These are phyloP conservation scores for Diorhabda sublineata DNA, from an alignment of 1,140 invertebrate genomes.

Conservation along the genomic window DNA sequence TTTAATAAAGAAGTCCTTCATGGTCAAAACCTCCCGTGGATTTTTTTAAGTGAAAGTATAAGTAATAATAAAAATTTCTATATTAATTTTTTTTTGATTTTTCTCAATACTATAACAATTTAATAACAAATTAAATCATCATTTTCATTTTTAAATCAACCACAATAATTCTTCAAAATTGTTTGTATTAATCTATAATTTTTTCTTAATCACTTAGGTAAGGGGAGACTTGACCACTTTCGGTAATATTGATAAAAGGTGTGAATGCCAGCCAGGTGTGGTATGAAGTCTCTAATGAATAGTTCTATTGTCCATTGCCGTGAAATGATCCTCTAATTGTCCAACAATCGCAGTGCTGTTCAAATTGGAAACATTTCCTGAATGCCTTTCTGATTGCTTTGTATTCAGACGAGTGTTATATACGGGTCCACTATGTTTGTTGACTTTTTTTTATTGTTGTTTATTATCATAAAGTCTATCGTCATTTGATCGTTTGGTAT, in stretches of 20 bases:
- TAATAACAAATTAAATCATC: too few relatives aligned
- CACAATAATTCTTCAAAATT: too few relatives aligned
- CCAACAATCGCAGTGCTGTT: constrained; percentile 35
- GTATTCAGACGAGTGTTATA: constrained; percentile 5
- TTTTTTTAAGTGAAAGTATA: too few relatives aligned
- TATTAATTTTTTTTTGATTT: too few relatives aligned
- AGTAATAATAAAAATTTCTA: too few relatives aligned
- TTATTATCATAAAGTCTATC: neutral
- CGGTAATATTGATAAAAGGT: neutral
- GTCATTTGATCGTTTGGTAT: neutral
- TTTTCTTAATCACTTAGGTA: too few relatives aligned
- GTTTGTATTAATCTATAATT: too few relatives aligned
- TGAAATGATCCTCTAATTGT: constrained; percentile 42
- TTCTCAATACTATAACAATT: too few relatives aligned
- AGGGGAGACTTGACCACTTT: too few relatives aligned
- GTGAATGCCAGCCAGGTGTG: constrained; percentile 8
- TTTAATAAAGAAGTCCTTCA: too few relatives aligned
- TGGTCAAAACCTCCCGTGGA: too few relatives aligned
- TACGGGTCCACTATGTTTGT: neutral
- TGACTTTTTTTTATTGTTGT: constrained; percentile 3
- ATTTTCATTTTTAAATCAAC: too few relatives aligned
- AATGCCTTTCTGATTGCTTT: constrained; percentile 33
- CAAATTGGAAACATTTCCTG: constrained; percentile 36
- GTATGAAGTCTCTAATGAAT: constrained; percentile 35
- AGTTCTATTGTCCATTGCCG: constrained; percentile 36